phyloP scores from a whole-genome alignment of 2,888 invertebrate genomes.

The Melieria picta region DNA sequence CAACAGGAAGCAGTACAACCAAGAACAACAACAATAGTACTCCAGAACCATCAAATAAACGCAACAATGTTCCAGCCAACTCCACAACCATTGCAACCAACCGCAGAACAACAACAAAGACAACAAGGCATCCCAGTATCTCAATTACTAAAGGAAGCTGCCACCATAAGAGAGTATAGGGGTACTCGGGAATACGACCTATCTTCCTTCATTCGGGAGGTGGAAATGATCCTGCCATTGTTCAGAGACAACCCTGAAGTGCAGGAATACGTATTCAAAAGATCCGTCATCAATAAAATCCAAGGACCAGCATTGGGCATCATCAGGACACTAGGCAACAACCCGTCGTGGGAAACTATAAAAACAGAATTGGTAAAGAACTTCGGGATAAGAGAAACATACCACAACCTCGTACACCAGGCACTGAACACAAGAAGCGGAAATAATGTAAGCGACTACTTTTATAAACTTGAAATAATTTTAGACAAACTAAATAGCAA shows the following conservation, averaged over 20 bases:
- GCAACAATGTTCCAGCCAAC: no score
- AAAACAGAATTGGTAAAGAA: constrained; percentile 26
- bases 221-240: constrained; percentile 37
- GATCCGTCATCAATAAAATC: constrained; percentile 33
- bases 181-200: constrained; percentile 37
- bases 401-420: constrained; percentile 26
- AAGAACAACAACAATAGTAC: no score
- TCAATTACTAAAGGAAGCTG: constrained; percentile 37
- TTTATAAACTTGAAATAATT: constrained; percentile 25
- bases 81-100: no score
- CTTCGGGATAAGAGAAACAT: constrained; percentile 29
- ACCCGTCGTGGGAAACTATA: constrained; percentile 26
- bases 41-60: no score
- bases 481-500: constrained; percentile 30
- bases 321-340: constrained; percentile 17
- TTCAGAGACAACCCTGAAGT: constrained; percentile 34
- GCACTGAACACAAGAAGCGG: constrained; percentile 22
- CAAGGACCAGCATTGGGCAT: constrained; percentile 28
- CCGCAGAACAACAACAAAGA: no score
- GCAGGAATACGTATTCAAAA: constrained; percentile 33
- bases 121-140: no score
- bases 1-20: no score
- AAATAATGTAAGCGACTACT: constrained; percentile 39
- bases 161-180: constrained; percentile 34
- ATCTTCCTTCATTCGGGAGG: constrained; percentile 40